Percentiles rank a stretch among this genome's conserved stretches.
phyloP scores from a whole-genome alignment of 2,797 vertebrate species.

The Falco berigora region DNA sequence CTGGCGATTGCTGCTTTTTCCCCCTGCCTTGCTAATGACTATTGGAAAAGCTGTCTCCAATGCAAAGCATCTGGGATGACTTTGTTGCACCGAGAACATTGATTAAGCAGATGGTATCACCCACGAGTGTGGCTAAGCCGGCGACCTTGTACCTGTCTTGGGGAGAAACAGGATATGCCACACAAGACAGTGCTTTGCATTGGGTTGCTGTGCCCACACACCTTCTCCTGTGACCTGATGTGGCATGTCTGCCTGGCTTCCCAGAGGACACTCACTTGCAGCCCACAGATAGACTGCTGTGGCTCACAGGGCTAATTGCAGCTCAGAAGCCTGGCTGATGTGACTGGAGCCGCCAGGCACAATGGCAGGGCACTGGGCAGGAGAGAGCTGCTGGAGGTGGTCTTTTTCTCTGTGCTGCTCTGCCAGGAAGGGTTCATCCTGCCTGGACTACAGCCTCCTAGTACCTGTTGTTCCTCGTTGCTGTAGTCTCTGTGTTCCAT shows the following conservation, averaged over 20 bases:
- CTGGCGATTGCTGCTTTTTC: neutral
- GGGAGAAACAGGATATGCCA: conserved; percentile 15
- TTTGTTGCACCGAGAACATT: neutral
- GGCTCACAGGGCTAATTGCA: neutral
- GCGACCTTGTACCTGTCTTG: neutral
- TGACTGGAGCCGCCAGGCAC: fast-evolving
- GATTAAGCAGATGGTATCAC: conserved; percentile 27
- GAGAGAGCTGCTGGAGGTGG: neutral
- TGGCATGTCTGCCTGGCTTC: neutral
- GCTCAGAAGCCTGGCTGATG: neutral
- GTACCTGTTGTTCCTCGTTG: neutral
- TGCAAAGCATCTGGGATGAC: conserved; percentile 2
- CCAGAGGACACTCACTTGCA: neutral
- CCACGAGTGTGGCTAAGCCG: fast-evolving
- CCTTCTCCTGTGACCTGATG: neutral
- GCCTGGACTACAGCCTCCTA: neutral
- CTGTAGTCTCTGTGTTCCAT: neutral
- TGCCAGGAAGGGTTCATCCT: neutral
- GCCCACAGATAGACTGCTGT: neutral
- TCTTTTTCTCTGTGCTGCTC: neutral
- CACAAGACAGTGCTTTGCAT: neutral
- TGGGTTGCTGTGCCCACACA: neutral
- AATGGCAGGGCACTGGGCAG: neutral
- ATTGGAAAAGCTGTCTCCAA: neutral
- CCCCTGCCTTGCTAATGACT: neutral